Percentiles rank a stretch among this genome's conserved stretches.
Evolutionary conservation across 2,888 invertebrate genomes (phyloP).

Genomic region (Aphelenchoides bicaudatus): DNA sequence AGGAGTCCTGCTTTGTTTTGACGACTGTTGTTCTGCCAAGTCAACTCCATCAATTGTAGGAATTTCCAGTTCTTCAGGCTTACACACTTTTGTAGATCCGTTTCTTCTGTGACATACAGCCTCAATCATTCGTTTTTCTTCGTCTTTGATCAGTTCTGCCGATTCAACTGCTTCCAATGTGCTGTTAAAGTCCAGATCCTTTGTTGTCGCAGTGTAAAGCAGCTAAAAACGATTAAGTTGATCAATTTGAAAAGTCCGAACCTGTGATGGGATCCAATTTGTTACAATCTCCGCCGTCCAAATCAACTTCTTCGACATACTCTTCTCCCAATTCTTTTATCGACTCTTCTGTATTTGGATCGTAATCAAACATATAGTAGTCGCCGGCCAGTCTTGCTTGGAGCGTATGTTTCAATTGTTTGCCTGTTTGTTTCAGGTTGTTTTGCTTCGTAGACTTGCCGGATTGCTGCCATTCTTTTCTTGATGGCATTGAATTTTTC

Average conservation of each 20-base stretch:
- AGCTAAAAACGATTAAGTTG: no score
- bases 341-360: no score
- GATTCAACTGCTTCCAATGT: slow-evolving; percentile 49
- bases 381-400: slow-evolving; percentile 94
- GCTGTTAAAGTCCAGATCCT: slow-evolving; percentile 46
- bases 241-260: no score
- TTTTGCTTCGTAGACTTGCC: slow-evolving; percentile 43
- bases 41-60: slow-evolving; percentile 1
- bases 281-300: no score
- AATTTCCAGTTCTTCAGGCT: no score
- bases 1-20: not conserved
- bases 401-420: slow-evolving; percentile 25
- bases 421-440: no score
- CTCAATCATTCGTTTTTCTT: slow-evolving; percentile 41
- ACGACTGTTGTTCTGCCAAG: not conserved
- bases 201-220: slow-evolving; percentile 49
- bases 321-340: no score
- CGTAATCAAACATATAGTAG: slow-evolving; percentile 99
- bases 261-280: no score
- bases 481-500: slow-evolving; percentile 85
- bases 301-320: no score
- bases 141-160: slow-evolving; percentile 49
- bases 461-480: slow-evolving; percentile 87
- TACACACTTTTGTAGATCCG: no score
- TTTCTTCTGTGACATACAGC: slow-evolving; percentile 33